These are phyloP conservation scores for Lutjanus campechanus DNA, from an alignment of 2,797 vertebrate genomes.

Conservation along the genomic window DNA sequence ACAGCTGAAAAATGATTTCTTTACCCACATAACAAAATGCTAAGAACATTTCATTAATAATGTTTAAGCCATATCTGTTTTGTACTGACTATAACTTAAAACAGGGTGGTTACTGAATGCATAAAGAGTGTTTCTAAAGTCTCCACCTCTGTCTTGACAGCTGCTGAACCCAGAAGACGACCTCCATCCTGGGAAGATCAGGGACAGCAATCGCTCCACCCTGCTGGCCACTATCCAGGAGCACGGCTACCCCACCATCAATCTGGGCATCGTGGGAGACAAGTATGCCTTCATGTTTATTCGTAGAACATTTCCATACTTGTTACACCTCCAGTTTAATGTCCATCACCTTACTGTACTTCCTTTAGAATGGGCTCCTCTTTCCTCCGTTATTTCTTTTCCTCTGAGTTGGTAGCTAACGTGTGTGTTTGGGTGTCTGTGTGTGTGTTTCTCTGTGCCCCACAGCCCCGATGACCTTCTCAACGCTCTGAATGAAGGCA, in stretches of 20 bases:
- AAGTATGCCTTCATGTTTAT: constrained; percentile 81
- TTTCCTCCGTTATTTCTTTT: not conserved
- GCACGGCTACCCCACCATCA: constrained; percentile 98
- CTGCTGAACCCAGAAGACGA: constrained; percentile 98
- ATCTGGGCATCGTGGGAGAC: constrained; percentile 98
- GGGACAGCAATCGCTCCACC: constrained; percentile 98
- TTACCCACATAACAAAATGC: constrained; percentile 11
- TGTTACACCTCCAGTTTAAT: not conserved
- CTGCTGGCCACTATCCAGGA: constrained; percentile 98
- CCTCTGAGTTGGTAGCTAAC: constrained; percentile 17
- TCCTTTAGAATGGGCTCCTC: constrained; percentile 1
- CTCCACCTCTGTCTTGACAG: constrained; percentile 70
- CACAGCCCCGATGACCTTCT: constrained; percentile 98
- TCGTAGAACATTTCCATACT: not conserved
- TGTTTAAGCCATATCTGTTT: not conserved
- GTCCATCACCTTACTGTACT: not conserved
- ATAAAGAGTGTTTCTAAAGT: constrained; percentile 7
- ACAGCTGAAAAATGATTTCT: constrained; percentile 16
- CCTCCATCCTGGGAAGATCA: constrained; percentile 98
- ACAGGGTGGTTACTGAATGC: not conserved
- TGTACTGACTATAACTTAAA: not conserved
- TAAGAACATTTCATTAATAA: not conserved
- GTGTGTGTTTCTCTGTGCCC: constrained; percentile 31
- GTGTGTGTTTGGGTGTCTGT: not conserved
- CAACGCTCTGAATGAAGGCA: constrained; percentile 99